These are phyloP conservation scores for Amphilophus citrinellus DNA, from an alignment of 2,113 vertebrate genomes.

Conservation along the genomic window DNA sequence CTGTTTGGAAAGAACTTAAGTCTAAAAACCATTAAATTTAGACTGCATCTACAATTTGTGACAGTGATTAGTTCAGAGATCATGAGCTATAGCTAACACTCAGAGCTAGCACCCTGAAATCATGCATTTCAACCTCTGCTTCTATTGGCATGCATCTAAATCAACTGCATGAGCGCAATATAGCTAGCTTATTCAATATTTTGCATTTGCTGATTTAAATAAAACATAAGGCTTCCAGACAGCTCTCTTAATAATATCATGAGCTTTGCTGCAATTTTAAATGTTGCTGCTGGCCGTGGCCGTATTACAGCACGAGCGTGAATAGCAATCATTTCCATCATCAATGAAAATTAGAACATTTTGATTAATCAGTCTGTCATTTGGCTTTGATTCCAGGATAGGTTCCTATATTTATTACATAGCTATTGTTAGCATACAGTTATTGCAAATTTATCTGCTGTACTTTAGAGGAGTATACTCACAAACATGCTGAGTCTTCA, in stretches of 20 bases:
- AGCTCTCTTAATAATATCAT: background rate
- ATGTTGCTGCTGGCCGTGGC: background rate
- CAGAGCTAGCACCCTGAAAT: background rate
- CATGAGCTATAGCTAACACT: background rate
- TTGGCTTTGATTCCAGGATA: background rate
- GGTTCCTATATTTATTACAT: background rate
- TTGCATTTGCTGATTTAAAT: background rate
- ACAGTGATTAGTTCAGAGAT: background rate
- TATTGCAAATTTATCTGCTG: background rate
- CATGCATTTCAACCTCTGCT: background rate
- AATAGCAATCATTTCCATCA: background rate
- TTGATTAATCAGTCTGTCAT: background rate
- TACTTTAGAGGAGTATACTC: background rate
- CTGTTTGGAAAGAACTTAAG: background rate
- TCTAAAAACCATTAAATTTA: constrained; percentile 1
- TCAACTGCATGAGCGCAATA: background rate
- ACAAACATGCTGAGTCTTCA: background rate
- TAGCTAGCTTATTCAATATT: background rate
- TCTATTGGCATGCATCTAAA: background rate
- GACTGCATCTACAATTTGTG: constrained; percentile 5
- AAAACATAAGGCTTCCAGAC: constrained; percentile 2
- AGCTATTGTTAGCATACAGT: background rate
- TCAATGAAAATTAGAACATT: background rate
- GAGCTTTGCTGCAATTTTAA: background rate
- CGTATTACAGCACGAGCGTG: background rate